Base-by-base conservation (phyloP, 64 coral and sea anemone species). In the Platygyra sinensis region DNA sequence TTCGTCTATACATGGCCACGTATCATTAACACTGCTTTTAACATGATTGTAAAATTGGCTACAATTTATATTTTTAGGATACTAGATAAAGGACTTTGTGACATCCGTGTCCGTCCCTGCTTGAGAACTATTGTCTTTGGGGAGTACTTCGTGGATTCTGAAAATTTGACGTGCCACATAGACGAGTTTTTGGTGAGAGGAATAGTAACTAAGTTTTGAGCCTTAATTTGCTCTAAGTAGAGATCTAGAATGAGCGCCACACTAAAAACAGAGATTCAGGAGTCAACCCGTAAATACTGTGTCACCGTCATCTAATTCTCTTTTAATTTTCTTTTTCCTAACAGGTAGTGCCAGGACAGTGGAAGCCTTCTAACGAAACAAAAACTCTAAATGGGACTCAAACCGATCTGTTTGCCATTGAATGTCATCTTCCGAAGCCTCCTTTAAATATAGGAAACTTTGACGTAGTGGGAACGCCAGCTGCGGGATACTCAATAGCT, bases 401-500 rank as follows among this genome's bases (percentile, higher is more conserved):
- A 83, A 86, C 79, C n/a, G 93, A 94, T 73, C 42, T 94, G 19
- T 87, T 86, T 65, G 65, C 82, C 18, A 33, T 94, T 0, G 72
- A 89, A 33, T 94, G 93, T n/a, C 46, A 75, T 17, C 88, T 94
- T n/a, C 93, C 93, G 8, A 59, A 24, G 1, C 89, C 93, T 20
- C 93, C 93, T 18, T 60, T 83, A 9, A 86, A 87, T 72, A 27
- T 55, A 2, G 78, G 75, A 24, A 72, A 90, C 27, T 60, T 30
- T 62, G 60, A 67, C 33, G 19, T 76, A 19, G 51, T 30, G 10
- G 93, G 88, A 10, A 91, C 72, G 4, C 88, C 93, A 63, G 93
- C 88, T n/a, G 82, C 86, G 7, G 88, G 93, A 12, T 54, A 82
- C 13, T 28, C 52, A 8, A 73, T 90, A 71, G 54, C 89, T 15